phyloP scores from a whole-genome alignment of 2,797 vertebrate genomes.

The Danio tinwini region DNA sequence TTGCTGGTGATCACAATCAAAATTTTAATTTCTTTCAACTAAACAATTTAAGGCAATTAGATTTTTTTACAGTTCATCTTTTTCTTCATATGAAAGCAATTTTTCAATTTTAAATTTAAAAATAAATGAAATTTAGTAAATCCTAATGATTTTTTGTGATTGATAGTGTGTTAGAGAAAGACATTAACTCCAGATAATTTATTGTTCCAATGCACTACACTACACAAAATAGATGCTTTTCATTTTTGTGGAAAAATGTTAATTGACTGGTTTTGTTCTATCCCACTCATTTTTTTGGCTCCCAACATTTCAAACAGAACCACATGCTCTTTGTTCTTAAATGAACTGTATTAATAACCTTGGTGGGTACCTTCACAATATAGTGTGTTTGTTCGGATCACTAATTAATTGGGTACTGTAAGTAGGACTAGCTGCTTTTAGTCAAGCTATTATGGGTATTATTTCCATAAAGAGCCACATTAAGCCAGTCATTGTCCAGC shows the following conservation, averaged over 20 bases:
- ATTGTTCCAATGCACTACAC: neutral
- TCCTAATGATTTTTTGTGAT: neutral
- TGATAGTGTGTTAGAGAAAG: neutral
- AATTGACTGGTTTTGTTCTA: neutral
- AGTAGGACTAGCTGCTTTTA: slow-evolving; percentile 1
- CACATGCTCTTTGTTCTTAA: neutral
- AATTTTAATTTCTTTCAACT: too few species aligned
- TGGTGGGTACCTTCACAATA: slow-evolving; percentile 4
- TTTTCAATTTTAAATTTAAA: too few species aligned
- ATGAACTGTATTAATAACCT: neutral
- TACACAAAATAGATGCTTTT: too few species aligned
- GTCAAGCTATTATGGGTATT: neutral
- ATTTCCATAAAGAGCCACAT: neutral
- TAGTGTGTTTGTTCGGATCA: neutral
- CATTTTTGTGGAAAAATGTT: too few species aligned
- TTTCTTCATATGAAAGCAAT: too few species aligned
- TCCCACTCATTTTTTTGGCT: too few species aligned
- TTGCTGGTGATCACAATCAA: too few species aligned
- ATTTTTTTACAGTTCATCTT: too few species aligned
- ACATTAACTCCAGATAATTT: neutral
- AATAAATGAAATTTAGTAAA: neutral
- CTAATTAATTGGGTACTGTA: neutral
- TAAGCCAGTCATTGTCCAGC: neutral
- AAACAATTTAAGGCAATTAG: too few species aligned
- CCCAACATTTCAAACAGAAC: too few species aligned